These are phyloP conservation scores for Coelopa pilipes DNA, from an alignment of 2,888 invertebrate species.

Conservation along the genomic window DNA sequence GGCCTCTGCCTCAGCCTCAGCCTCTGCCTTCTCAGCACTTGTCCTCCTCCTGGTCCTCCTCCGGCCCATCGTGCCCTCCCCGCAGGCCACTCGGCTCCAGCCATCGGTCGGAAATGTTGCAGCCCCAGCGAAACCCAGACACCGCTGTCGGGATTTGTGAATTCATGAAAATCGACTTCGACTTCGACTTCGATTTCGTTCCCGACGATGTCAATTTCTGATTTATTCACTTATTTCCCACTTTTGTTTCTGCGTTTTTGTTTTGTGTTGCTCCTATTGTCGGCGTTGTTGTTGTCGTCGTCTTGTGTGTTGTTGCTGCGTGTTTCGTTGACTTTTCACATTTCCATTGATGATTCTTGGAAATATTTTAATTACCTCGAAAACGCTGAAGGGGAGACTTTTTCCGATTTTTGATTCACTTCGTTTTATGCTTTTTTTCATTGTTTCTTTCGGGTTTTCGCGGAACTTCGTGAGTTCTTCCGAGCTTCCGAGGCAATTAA, in stretches of 20 bases:
- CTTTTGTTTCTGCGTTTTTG: background rate
- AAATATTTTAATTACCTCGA: background rate
- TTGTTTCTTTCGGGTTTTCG: too few species aligned
- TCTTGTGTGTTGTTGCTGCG: too few species aligned
- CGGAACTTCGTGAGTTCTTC: too few species aligned
- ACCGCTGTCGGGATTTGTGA: too few species aligned
- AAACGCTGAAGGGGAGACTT: background rate
- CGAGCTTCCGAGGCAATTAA: too few species aligned
- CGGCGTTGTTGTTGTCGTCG: too few species aligned
- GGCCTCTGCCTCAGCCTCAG: background rate
- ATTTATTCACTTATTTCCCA: background rate
- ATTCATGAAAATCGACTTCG: too few species aligned
- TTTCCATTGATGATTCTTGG: background rate
- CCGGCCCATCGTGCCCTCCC: background rate
- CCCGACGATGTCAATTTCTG: too few species aligned
- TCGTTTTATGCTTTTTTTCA: too few species aligned
- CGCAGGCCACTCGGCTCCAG: background rate
- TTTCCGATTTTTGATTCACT: too few species aligned
- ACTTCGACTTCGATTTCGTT: too few species aligned
- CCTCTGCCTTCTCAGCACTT: background rate
- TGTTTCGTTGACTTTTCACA: background rate
- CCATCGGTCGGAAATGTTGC: conserved; percentile 14
- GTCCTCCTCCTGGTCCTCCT: background rate
- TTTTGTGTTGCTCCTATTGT: background rate
- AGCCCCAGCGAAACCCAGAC: background rate